Conservation (phyloP, 2,797 vertebrate species). For the Enteromius afrohamiltoni region DNA sequence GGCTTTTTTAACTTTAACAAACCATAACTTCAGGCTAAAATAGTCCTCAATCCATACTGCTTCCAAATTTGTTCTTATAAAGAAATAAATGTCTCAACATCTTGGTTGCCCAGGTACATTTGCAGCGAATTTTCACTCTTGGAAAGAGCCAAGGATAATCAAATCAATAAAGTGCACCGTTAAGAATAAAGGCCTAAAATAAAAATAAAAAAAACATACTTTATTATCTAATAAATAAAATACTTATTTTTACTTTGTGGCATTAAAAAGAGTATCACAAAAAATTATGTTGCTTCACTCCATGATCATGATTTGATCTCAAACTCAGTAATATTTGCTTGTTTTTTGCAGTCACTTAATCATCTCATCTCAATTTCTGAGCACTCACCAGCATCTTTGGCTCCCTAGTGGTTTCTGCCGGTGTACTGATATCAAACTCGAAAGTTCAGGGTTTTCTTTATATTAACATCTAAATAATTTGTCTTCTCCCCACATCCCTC, state of each 20-base stretch:
- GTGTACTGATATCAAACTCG: not conserved
- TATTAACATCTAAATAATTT: slow-evolving; percentile 35
- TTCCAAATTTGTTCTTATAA: too few relatives aligned
- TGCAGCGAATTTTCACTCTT: not conserved
- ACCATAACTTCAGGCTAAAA: not conserved
- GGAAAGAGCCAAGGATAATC: not conserved
- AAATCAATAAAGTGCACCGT: not conserved
- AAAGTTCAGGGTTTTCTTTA: not conserved
- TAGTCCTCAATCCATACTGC: not conserved
- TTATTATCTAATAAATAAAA: too few relatives aligned
- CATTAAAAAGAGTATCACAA: not conserved
- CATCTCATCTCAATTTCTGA: not conserved
- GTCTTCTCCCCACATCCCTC: slow-evolving; percentile 1
- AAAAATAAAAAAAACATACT: too few relatives aligned
- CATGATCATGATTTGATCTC: not conserved
- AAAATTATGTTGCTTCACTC: not conserved
- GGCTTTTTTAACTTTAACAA: not conserved
- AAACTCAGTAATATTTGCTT: not conserved
- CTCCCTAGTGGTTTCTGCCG: too few relatives aligned
- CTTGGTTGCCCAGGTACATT: not conserved
- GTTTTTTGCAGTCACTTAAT: not conserved
- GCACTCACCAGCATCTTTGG: not conserved
- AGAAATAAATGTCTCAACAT: not conserved
- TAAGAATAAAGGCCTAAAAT: not conserved
- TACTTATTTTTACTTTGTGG: not conserved